A percentile compares a stretch with the other conserved stretches of the same genome.
These are phyloP conservation scores for Carollia perspicillata DNA, from an alignment of 2,113 vertebrate species.

Conservation along the genomic window DNA sequence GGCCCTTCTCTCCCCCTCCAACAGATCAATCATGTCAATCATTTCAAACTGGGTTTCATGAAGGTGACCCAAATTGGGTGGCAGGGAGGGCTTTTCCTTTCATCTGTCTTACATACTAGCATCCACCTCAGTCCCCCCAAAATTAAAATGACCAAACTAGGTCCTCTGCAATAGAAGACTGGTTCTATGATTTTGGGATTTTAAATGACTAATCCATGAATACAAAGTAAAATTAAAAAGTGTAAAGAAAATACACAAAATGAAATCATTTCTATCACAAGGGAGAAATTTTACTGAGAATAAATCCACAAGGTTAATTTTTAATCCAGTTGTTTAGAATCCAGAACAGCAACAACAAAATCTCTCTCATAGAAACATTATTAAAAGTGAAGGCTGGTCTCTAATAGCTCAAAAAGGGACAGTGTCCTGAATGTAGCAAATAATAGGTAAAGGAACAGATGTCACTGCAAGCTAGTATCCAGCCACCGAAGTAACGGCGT, in stretches of 20 bases:
- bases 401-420: background rate
- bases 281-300: background rate
- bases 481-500: rapidly evolving
- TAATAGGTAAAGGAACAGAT: background rate
- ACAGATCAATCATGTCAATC: background rate
- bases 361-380: background rate
- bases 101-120: background rate
- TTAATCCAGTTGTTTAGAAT: background rate
- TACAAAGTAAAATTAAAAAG: background rate
- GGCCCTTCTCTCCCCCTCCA: background rate
- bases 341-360: background rate
- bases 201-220: background rate
- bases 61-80: background rate
- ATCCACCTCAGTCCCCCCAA: background rate
- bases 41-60: background rate
- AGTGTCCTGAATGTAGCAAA: background rate
- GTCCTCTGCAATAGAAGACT: background rate
- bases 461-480: background rate
- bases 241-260: constrained; percentile 5
- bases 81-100: background rate
- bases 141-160: background rate
- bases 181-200: background rate
- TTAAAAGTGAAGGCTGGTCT: background rate
- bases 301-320: background rate
- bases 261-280: background rate